A percentile compares a stretch with the other conserved stretches of the same genome.
Conservation (phyloP, 2,113 vertebrate species). For the Psettodes erumei region DNA sequence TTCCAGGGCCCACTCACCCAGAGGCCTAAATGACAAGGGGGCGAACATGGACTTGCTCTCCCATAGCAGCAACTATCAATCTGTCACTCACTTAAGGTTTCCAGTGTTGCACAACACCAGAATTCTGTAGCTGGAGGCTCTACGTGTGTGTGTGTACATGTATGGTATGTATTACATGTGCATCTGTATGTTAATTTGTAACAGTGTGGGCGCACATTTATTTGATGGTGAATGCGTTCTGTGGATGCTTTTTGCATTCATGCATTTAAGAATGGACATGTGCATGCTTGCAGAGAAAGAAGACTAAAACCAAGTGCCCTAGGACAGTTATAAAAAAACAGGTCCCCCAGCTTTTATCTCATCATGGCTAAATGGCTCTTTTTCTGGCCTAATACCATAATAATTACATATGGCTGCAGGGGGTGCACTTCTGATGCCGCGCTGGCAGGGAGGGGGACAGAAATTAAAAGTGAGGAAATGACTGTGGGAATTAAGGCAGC, state of each 20-base stretch:
- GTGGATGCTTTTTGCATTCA: not conserved
- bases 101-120: slow-evolving; percentile 47
- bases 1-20: slow-evolving; percentile 29
- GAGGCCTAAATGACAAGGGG: slow-evolving; percentile 54
- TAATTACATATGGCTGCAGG: slow-evolving; percentile 82
- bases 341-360: slow-evolving; percentile 74
- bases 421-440: slow-evolving; percentile 73
- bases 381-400: slow-evolving; percentile 82
- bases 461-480: slow-evolving; percentile 83
- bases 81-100: slow-evolving; percentile 57
- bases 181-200: not conserved
- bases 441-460: slow-evolving; percentile 51
- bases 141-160: not conserved
- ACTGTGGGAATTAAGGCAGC: slow-evolving; percentile 69
- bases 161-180: not conserved
- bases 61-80: slow-evolving; percentile 41
- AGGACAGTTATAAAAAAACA: slow-evolving; percentile 29
- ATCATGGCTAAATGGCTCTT: slow-evolving; percentile 73
- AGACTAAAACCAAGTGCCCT: slow-evolving; percentile 18
- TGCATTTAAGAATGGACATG: not conserved
- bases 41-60: slow-evolving; percentile 43
- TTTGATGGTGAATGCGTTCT: not conserved
- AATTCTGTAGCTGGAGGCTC: not conserved
- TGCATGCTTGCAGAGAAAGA: slow-evolving; percentile 11
- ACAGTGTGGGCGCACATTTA: not conserved